phyloP scores from a whole-genome alignment of 2,888 invertebrate genomes.

The Parnassius mnemosyne region DNA sequence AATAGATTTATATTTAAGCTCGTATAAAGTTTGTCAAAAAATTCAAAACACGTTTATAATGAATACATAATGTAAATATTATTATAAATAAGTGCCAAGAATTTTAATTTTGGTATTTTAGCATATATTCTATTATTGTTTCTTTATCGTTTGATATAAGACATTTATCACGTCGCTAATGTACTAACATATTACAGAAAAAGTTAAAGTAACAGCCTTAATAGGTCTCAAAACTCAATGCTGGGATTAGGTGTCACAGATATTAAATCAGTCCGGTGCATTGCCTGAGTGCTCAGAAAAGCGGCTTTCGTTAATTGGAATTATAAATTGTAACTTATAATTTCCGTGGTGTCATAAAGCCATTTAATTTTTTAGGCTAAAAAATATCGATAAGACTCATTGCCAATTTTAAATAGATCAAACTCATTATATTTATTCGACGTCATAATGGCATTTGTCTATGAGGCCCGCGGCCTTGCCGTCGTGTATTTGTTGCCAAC shows the following conservation, averaged over 20 bases:
- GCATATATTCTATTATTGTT: not conserved
- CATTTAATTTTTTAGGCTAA: too few species aligned
- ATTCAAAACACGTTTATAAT: conserved; percentile 1
- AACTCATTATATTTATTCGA: conserved; percentile 32
- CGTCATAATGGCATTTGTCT: conserved; percentile 61
- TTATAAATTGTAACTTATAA: too few species aligned
- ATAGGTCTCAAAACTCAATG: conserved; percentile 37
- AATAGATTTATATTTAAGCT: conserved; percentile 5
- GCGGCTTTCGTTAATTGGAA: too few species aligned
- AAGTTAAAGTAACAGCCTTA: too few species aligned
- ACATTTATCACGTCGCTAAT: too few species aligned
- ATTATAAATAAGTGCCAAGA: not conserved
- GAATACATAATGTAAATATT: conserved; percentile 6
- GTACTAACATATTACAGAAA: too few species aligned
- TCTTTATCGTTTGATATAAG: too few species aligned
- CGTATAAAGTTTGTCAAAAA: not conserved
- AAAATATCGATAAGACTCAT: conserved; percentile 14
- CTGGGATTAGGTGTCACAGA: conserved; percentile 31
- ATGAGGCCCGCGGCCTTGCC: conserved; percentile 42
- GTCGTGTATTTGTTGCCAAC: conserved; percentile 49
- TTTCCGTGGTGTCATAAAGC: too few species aligned
- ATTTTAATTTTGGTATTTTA: not conserved
- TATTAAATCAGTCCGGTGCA: too few species aligned
- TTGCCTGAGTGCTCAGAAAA: too few species aligned
- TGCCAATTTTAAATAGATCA: conserved; percentile 37